phyloP scores from a whole-genome alignment of 2,888 invertebrate genomes.

The Mesorhabditis spiculigera region DNA sequence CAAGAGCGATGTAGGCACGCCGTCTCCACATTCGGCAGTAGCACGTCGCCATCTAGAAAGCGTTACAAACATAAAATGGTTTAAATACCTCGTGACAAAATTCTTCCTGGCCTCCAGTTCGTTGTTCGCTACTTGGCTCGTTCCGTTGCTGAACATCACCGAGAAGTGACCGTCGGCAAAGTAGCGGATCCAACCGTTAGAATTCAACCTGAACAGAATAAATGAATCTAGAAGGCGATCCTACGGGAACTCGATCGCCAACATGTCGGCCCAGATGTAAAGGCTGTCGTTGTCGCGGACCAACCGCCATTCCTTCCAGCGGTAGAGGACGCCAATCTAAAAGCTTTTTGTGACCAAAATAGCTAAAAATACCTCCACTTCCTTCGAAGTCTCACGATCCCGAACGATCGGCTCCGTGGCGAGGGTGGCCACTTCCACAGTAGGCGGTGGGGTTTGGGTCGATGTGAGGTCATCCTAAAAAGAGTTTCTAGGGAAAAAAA shows the following conservation, averaged over 20 bases:
- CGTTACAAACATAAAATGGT: neutral
- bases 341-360: neutral
- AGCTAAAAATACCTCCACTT: neutral
- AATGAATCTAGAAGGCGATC: neutral
- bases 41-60: constrained; percentile 20
- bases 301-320: constrained; percentile 96
- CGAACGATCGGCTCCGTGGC: neutral
- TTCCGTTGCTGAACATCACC: constrained; percentile 97
- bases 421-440: constrained; percentile 21
- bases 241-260: constrained; percentile 78
- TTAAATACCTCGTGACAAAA: constrained; percentile 7
- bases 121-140: constrained; percentile 79
- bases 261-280: constrained; percentile 96
- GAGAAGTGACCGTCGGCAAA: constrained; percentile 92
- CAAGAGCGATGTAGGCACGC: constrained; percentile 21
- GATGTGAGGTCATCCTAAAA: constrained; percentile 14
- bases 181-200: constrained; percentile 97
- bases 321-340: constrained; percentile 66
- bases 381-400: constrained; percentile 1
- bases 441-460: constrained; percentile 36
- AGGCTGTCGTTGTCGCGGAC: constrained; percentile 93
- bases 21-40: constrained; percentile 18
- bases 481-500: neutral
- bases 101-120: constrained; percentile 23
- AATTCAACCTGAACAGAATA: constrained; percentile 71